These are phyloP conservation scores for Tinea semifulvella DNA, from an alignment of 2,888 invertebrate genomes.

Conservation along the genomic window DNA sequence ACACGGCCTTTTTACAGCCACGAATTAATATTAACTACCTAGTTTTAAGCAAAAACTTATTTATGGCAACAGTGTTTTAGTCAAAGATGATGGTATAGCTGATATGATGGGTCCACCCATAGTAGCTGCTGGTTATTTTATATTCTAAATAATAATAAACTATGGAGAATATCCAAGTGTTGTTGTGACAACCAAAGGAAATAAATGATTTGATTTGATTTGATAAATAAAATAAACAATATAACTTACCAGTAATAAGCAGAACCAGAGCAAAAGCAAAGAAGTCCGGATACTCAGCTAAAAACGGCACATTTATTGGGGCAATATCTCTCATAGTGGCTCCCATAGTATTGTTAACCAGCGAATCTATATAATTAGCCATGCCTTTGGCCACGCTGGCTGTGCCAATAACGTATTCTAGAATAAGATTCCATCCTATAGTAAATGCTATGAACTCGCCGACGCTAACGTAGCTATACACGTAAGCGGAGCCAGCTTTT, in stretches of 20 bases:
- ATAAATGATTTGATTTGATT: no score
- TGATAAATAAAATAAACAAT: neutral
- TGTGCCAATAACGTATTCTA: conserved; percentile 87
- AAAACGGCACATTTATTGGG: conserved; percentile 71
- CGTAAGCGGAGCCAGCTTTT: conserved; percentile 90
- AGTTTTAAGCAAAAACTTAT: no score
- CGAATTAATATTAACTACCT: no score
- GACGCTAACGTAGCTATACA: conserved; percentile 91
- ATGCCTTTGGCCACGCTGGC: conserved; percentile 82
- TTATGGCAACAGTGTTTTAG: no score
- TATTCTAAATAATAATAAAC: no score
- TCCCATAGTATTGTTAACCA: conserved; percentile 74
- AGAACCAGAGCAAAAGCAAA: conserved; percentile 77
- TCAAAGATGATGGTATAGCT: no score
- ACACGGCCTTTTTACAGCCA: no score
- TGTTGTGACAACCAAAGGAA: no score
- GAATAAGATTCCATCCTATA: conserved; percentile 93
- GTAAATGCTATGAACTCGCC: conserved; percentile 92
- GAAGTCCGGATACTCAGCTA: conserved; percentile 80
- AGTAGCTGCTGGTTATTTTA: no score
- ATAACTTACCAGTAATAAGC: conserved; percentile 70
- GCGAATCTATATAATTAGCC: conserved; percentile 79
- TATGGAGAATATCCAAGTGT: no score
- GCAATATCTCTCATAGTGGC: conserved; percentile 69
- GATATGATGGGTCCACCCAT: no score